These are phyloP conservation scores for Hephaestus fuliginosus DNA, from an alignment of 2,797 vertebrate genomes.

Conservation along the genomic window DNA sequence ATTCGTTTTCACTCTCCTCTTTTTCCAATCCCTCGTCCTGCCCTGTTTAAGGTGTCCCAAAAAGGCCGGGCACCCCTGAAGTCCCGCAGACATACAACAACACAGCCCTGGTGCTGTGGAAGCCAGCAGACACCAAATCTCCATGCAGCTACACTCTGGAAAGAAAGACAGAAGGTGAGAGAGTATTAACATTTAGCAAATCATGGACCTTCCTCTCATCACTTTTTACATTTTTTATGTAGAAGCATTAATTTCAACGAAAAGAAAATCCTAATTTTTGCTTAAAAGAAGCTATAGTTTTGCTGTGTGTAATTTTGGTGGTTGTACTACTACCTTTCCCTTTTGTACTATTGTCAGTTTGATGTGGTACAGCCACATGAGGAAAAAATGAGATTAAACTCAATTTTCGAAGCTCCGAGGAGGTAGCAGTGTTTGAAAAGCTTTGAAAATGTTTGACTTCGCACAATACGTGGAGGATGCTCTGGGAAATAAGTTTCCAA, in stretches of 20 bases:
- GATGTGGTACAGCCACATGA: not conserved
- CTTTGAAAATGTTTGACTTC: conserved; percentile 21
- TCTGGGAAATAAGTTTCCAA: conserved; percentile 29
- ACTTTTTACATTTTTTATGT: not conserved
- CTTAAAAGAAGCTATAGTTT: not conserved
- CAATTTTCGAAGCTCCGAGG: not conserved
- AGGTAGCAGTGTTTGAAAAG: conserved; percentile 19
- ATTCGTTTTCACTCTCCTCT: not conserved
- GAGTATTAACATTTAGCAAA: not conserved
- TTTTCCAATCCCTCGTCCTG: not conserved
- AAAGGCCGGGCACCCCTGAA: conserved; percentile 92
- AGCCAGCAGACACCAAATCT: conserved; percentile 89
- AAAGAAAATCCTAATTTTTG: not conserved
- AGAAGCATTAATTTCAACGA: not conserved
- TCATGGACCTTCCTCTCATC: not conserved
- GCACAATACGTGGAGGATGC: not conserved
- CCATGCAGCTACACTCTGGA: conserved; percentile 94
- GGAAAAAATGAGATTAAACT: not conserved
- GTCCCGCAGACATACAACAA: conserved; percentile 95
- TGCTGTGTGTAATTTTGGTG: not conserved
- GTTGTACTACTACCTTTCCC: not conserved
- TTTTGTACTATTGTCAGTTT: not conserved
- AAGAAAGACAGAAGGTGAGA: conserved; percentile 88
- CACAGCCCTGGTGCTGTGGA: conserved; percentile 95
- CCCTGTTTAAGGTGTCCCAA: conserved; percentile 87